Evolutionary conservation across 2,797 vertebrate genomes (phyloP).

Genomic region (Sciurus carolinensis): DNA sequence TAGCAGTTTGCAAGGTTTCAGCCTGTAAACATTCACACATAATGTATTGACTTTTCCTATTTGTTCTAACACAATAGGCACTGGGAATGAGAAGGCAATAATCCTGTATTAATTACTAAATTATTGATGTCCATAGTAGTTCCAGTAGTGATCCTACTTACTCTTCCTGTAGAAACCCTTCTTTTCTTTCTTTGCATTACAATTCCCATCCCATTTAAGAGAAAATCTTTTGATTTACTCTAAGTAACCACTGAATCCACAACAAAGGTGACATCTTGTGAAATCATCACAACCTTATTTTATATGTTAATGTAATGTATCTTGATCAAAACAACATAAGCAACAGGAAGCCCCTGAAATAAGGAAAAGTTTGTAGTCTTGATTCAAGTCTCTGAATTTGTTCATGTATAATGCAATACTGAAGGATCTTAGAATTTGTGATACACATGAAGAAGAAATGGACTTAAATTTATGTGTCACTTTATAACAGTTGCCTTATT

Average conservation of each 20-base stretch:
- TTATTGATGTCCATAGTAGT: slow-evolving; percentile 77
- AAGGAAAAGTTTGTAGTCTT: slow-evolving; percentile 69
- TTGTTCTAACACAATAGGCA: slow-evolving; percentile 80
- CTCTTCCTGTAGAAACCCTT: slow-evolving; percentile 44
- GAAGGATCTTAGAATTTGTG: slow-evolving; percentile 59
- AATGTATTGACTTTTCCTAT: slow-evolving; percentile 85
- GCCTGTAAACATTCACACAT: slow-evolving; percentile 81
- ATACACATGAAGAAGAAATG: slow-evolving; percentile 54
- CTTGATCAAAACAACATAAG: slow-evolving; percentile 68
- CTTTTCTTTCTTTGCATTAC: slow-evolving; percentile 19
- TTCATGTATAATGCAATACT: slow-evolving; percentile 58
- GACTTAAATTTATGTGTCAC: slow-evolving; percentile 50
- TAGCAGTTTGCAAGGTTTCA: slow-evolving; percentile 80
- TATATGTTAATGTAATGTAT: slow-evolving; percentile 56
- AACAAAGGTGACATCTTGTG: slow-evolving; percentile 57
- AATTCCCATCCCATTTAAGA: slow-evolving; percentile 55
- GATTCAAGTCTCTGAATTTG: slow-evolving; percentile 64
- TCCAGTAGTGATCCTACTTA: slow-evolving; percentile 75
- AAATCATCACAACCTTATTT: slow-evolving; percentile 73
- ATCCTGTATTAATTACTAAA: slow-evolving; percentile 87
- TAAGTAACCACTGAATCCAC: slow-evolving; percentile 64
- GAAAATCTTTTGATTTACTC: slow-evolving; percentile 77
- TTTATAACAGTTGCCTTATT: slow-evolving; percentile 68
- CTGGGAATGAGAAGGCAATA: slow-evolving; percentile 37
- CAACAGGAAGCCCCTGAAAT: slow-evolving; percentile 56